Conservation (phyloP, 2,797 vertebrate genomes). For the Alauda arvensis region DNA sequence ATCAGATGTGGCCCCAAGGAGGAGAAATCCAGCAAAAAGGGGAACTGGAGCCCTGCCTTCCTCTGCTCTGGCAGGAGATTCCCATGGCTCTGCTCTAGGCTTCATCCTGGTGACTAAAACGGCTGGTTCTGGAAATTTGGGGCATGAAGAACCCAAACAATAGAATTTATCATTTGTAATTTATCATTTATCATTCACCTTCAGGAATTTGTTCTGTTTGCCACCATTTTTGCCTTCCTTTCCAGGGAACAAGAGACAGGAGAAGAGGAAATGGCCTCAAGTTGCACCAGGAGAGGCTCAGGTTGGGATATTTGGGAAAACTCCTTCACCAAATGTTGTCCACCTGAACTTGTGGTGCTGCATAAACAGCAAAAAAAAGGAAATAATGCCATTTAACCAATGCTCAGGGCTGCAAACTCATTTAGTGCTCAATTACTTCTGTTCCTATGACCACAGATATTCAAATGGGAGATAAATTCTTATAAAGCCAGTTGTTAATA, state of each 20-base stretch:
- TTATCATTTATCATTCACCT: too few relatives aligned
- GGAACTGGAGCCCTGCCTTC: too few relatives aligned
- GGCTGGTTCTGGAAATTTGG: neutral
- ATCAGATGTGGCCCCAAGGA: fast-evolving
- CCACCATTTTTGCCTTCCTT: neutral
- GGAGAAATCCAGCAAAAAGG: neutral
- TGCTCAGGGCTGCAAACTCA: slow-evolving; percentile 35
- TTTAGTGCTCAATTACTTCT: slow-evolving; percentile 47
- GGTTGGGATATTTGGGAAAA: neutral
- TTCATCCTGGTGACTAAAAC: neutral
- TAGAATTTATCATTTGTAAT: too few relatives aligned
- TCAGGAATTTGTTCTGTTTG: neutral
- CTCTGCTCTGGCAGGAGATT: neutral
- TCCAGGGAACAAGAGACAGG: neutral
- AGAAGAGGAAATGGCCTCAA: neutral
- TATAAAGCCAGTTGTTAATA: slow-evolving; percentile 35
- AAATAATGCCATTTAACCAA: slow-evolving; percentile 17
- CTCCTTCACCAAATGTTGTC: neutral
- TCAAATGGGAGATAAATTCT: slow-evolving; percentile 53
- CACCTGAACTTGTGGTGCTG: neutral
- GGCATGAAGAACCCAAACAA: fast-evolving
- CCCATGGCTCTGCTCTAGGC: fast-evolving
- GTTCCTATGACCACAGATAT: slow-evolving; percentile 51
- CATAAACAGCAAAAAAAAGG: neutral
- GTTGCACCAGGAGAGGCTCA: neutral